These are phyloP conservation scores for Anthoscopus minutus DNA, from an alignment of 2,113 vertebrate species.

Conservation along the genomic window DNA sequence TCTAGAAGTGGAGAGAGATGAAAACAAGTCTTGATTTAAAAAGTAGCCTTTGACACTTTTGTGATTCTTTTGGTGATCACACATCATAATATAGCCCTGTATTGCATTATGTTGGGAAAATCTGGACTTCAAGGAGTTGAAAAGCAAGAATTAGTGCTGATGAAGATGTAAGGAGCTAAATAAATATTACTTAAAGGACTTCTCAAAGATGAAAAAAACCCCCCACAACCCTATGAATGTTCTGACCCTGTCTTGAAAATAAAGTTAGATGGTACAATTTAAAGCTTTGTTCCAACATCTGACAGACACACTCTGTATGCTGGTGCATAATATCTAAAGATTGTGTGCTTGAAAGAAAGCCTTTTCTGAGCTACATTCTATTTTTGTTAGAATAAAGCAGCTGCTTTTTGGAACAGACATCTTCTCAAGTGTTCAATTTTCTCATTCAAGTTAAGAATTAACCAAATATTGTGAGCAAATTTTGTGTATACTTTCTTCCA, in stretches of 20 bases:
- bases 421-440: conserved; percentile 37
- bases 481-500: background rate
- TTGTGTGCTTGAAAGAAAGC: conserved; percentile 41
- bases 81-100: background rate
- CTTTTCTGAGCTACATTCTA: conserved; percentile 48
- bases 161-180: conserved; percentile 36
- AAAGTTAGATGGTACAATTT: conserved; percentile 57
- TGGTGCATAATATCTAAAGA: conserved; percentile 51
- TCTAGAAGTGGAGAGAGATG: background rate
- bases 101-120: conserved; percentile 31
- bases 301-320: conserved; percentile 54
- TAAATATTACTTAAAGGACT: conserved; percentile 46
- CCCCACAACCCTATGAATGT: background rate
- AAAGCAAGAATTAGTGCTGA: conserved; percentile 35
- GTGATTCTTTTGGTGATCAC: conserved; percentile 6
- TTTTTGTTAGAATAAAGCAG: conserved; percentile 61
- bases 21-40: conserved; percentile 7
- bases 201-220: background rate
- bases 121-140: conserved; percentile 16
- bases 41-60: background rate
- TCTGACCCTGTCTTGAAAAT: conserved; percentile 54
- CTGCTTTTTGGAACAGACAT: conserved; percentile 49
- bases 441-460: conserved; percentile 10
- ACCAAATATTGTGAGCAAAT: background rate
- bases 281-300: conserved; percentile 63